Base-by-base conservation (phyloP, 1,140 invertebrate species). In the Drosophila sp. region DNA sequence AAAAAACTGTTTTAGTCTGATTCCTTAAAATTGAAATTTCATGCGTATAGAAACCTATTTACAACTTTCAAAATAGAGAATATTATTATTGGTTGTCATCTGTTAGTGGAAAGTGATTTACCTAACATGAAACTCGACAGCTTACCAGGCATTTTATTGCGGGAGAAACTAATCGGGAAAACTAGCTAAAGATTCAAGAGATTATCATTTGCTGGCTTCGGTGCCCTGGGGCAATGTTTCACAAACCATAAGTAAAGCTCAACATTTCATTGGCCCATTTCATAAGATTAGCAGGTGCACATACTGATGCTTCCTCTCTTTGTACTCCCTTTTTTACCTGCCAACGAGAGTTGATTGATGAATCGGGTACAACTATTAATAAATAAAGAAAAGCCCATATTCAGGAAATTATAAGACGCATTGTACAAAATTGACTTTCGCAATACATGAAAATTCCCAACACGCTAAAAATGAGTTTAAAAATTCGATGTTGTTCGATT, bases 391-490 rank as follows among this genome's bases (percentile, higher is more conserved):
- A 48, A 48, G 27, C 6, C 65, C 71, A 72, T 71, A 76, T 72
- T 72, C 66, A 67, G 82, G 70, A 81, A 87, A 58, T 66, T 53
- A 36, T 58, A 71, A 64, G 61, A 56, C 58, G 57, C 46, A 59
- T 58, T 70, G 64, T 80, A 65, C 59, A 86, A 74, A 74, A 77
- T 87, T 81, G 78, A 78, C 82, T 87, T 86, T 86, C 81, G 81
- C 81, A 86, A 78, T 59, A 59, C 66, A 69, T 78, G 71, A 81
- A 86, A 87, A 78, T 58, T 81, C 80, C 45, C 63, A 57, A 76
- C 54, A 75, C 59, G 14, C 21, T 29, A 40, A 56, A 73, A 69
- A 46, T 54, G 63, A 36, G 38, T 59, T 48, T 32, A 73, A 48
- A 46, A 46, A 38, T 38, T 38, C 1, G 21, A 21, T 38, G 36